Conservation (phyloP, 30 jellyfish, hydroid and myxozoan species). For the Morbakka virulenta region DNA sequence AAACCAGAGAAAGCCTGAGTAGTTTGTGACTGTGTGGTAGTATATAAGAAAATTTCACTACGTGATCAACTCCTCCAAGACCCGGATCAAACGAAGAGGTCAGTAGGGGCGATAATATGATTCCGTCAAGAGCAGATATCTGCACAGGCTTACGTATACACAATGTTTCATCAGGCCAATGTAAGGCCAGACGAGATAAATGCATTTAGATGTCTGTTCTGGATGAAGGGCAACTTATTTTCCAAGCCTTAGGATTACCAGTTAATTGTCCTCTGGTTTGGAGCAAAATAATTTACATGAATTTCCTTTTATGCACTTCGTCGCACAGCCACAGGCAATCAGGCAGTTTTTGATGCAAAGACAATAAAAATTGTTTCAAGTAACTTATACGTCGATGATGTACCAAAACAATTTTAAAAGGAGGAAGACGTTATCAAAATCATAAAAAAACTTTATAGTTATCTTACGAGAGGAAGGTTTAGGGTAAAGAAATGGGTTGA, state of each 20-base stretch:
- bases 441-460: constrained; percentile 1
- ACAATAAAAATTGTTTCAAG: constrained; percentile 10
- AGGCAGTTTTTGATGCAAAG: background rate
- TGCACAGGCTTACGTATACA: constrained; percentile 54
- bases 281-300: constrained; percentile 61
- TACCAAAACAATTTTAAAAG: constrained; percentile 11
- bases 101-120: constrained; percentile 38
- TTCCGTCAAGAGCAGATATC: constrained; percentile 69
- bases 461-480: constrained; percentile 54
- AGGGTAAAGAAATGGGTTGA: constrained; percentile 38
- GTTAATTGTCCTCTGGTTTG: constrained; percentile 63
- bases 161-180: constrained; percentile 66
- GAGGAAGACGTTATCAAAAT: constrained; percentile 34
- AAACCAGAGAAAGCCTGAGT: background rate
- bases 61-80: constrained; percentile 35
- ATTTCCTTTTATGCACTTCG: constrained; percentile 52
- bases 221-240: constrained; percentile 45
- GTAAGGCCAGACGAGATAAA: constrained; percentile 34
- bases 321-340: constrained; percentile 12
- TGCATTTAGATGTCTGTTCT: constrained; percentile 62
- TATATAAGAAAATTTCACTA: background rate
- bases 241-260: constrained; percentile 38
- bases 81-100: constrained; percentile 55
- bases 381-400: constrained; percentile 62
- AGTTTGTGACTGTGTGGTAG: background rate